A percentile compares a stretch with the other conserved stretches of the same genome.
Evolutionary conservation across 2,888 invertebrate genomes (phyloP).

Genomic region (Fragum sueziense): DNA sequence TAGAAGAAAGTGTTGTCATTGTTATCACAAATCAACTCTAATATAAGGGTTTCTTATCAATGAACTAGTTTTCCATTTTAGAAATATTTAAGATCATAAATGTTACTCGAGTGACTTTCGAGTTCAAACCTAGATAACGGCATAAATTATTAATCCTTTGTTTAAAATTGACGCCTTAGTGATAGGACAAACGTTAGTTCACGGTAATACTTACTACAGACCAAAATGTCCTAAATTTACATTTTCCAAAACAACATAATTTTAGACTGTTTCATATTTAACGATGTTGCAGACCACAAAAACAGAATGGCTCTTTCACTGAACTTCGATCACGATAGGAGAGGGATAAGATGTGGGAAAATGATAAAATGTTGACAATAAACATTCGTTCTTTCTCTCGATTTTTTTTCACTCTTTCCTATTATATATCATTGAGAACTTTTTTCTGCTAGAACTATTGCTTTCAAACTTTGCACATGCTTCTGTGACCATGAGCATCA

Average conservation of each 20-base stretch:
- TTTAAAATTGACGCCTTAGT: neutral
- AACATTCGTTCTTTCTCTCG: neutral
- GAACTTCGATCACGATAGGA: neutral
- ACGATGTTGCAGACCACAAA: neutral
- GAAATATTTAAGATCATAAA: neutral
- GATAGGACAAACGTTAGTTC: neutral
- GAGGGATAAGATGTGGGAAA: neutral
- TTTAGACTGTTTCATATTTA: neutral
- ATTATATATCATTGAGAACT: too few species aligned
- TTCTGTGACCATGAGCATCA: too few species aligned
- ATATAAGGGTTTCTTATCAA: neutral
- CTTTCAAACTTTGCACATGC: too few species aligned
- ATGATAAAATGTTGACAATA: neutral
- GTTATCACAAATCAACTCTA: too few species aligned
- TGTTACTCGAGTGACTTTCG: neutral
- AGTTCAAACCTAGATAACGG: neutral
- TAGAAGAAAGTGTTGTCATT: too few species aligned
- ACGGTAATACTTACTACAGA: too few species aligned
- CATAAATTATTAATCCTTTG: neutral
- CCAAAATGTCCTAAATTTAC: too few species aligned
- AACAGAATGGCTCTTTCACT: neutral
- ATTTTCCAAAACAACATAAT: neutral
- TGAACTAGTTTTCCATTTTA: neutral
- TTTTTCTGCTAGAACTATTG: too few species aligned
- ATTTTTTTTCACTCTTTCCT: too few species aligned